phyloP scores from a whole-genome alignment of 2,797 vertebrate species.

The Phalanger gymnotis region DNA sequence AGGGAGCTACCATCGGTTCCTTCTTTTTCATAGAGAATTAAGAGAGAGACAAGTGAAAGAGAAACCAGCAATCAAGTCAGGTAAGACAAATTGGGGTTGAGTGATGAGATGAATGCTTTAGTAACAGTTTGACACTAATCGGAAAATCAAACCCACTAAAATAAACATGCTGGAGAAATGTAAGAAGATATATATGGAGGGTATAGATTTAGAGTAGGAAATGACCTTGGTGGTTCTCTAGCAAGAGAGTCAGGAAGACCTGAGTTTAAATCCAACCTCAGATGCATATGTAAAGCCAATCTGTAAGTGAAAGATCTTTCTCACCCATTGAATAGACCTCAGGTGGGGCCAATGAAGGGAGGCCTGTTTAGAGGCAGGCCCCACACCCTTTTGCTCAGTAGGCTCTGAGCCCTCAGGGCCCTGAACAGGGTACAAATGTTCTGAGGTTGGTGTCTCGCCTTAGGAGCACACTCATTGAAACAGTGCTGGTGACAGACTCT shows the following conservation, averaged over 20 bases:
- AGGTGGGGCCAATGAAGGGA: no score
- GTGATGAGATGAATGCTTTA: conserved; percentile 30
- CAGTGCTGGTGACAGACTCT: no score
- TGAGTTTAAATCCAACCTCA: not conserved
- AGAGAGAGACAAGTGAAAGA: not conserved
- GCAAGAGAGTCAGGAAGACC: not conserved
- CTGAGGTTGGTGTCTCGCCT: no score
- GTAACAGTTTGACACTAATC: conserved; percentile 52
- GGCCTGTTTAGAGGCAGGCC: no score
- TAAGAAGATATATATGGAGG: not conserved
- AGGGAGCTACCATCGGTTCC: not conserved
- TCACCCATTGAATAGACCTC: no score
- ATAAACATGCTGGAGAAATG: not conserved
- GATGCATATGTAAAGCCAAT: no score
- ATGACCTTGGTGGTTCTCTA: not conserved
- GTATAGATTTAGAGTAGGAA: not conserved
- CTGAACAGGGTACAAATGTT: no score
- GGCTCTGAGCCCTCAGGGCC: no score
- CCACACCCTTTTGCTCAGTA: no score
- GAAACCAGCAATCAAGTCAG: conserved; percentile 7
- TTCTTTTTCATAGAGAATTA: not conserved
- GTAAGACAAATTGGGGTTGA: conserved; percentile 3
- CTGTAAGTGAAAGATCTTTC: no score
- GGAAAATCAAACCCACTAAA: not conserved
- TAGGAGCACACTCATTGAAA: no score